Conservation (phyloP, 2,113 vertebrate genomes). For the Odocoileus virginianus region DNA sequence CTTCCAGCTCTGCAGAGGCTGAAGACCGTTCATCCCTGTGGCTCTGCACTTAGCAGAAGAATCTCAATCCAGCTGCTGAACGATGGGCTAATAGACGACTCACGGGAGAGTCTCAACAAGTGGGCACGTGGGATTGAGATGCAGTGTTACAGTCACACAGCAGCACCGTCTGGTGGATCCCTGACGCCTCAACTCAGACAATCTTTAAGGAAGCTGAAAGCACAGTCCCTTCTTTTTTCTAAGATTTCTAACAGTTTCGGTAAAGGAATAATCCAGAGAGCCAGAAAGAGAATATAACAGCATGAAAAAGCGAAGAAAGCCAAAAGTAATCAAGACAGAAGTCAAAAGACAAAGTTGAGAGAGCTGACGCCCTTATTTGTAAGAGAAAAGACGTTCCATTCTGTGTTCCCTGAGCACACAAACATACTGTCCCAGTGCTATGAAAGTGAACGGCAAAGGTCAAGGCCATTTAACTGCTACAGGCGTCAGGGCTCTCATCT, state of each 20-base stretch:
- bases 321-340: neutral
- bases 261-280: slow-evolving; percentile 37
- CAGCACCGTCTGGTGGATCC: neutral
- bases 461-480: neutral
- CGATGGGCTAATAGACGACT: neutral
- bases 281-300: slow-evolving; percentile 2
- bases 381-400: slow-evolving; percentile 32
- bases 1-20: neutral
- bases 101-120: neutral
- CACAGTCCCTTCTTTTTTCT: neutral
- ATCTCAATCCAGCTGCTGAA: neutral
- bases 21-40: neutral
- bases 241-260: slow-evolving; percentile 35
- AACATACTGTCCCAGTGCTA: neutral
- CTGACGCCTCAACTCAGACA: neutral
- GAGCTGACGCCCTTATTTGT: neutral
- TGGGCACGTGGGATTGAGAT: rapidly evolving
- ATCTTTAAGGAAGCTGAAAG: neutral
- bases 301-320: neutral
- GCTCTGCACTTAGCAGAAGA: neutral
- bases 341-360: slow-evolving; percentile 22
- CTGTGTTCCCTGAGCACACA: neutral
- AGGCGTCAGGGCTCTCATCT: neutral
- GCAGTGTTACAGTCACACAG: slow-evolving; percentile 35
- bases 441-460: neutral